Percentiles rank a stretch among this genome's conserved stretches.
Evolutionary conservation across 2,113 vertebrate genomes (phyloP).

Genomic region (Oxygymnocypris stewartii): DNA sequence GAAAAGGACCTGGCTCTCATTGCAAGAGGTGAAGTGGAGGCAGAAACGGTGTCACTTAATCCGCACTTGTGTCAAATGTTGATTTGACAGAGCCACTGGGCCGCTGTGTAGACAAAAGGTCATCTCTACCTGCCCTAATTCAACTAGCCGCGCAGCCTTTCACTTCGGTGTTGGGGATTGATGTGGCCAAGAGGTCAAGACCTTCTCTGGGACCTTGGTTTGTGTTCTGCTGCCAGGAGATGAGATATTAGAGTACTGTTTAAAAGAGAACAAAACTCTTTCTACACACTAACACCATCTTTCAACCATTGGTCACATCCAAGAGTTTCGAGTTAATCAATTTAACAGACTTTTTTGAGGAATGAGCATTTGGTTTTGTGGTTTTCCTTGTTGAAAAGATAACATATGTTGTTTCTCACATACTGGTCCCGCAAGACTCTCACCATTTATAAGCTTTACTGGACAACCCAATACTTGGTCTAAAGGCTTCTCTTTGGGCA

Average conservation of each 20-base stretch:
- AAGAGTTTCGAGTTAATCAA: constrained; percentile 23
- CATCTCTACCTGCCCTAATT: constrained; percentile 44
- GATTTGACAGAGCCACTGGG: constrained; percentile 65
- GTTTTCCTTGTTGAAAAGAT: neutral
- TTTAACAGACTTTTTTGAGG: constrained; percentile 35
- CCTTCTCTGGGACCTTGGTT: constrained; percentile 41
- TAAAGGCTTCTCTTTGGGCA: neutral
- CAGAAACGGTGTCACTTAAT: constrained; percentile 59
- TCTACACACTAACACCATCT: constrained; percentile 36
- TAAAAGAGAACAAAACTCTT: constrained; percentile 30
- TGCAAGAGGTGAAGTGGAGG: constrained; percentile 51
- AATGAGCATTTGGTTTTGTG: neutral
- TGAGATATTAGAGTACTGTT: constrained; percentile 31
- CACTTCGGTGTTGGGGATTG: constrained; percentile 36
- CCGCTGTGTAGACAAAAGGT: constrained; percentile 31
- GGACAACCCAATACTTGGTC: neutral
- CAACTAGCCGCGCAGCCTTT: constrained; percentile 27
- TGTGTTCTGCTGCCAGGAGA: constrained; percentile 34
- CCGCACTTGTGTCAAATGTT: constrained; percentile 59
- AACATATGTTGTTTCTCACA: constrained; percentile 1
- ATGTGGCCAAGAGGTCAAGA: constrained; percentile 43
- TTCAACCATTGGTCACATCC: constrained; percentile 27
- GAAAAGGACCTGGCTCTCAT: constrained; percentile 46
- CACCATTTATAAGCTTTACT: neutral
- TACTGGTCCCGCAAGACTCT: neutral